These are phyloP conservation scores for Columba janthina DNA, from an alignment of 2,113 vertebrate genomes.

Conservation along the genomic window DNA sequence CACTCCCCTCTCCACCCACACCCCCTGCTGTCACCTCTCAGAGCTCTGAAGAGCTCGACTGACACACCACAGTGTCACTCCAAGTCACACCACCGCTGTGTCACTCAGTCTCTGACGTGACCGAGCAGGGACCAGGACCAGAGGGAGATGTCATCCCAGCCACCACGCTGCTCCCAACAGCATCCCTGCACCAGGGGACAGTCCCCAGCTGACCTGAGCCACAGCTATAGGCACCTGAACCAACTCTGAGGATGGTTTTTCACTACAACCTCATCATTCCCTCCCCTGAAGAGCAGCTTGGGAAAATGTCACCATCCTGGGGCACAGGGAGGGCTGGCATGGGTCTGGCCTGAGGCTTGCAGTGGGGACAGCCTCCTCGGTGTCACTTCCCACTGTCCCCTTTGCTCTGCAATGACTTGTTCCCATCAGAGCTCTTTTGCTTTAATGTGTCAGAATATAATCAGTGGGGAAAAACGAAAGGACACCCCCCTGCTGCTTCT, in stretches of 20 bases:
- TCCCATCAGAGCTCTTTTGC: neutral
- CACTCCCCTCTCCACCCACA: neutral
- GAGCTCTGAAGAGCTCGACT: neutral
- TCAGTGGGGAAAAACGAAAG: neutral
- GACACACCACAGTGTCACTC: neutral
- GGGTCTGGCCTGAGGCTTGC: neutral
- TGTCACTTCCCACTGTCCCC: neutral
- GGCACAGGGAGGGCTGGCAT: fast-evolving
- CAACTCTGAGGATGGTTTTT: neutral
- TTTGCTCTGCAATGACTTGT: fast-evolving
- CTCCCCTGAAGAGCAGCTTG: neutral
- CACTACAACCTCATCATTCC: neutral
- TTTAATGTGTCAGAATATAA: fast-evolving
- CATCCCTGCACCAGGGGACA: neutral
- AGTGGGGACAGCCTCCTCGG: neutral
- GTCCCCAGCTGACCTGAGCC: neutral
- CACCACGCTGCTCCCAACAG: neutral
- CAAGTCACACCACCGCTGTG: fast-evolving
- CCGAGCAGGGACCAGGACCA: neutral
- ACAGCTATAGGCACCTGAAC: neutral
- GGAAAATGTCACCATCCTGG: neutral
- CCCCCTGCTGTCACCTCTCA: neutral
- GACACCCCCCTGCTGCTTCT: neutral
- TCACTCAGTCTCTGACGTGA: neutral
- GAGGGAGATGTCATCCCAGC: neutral